Base-by-base conservation (phyloP, 2,888 invertebrate species). In the Hyposoter dolosus region DNA sequence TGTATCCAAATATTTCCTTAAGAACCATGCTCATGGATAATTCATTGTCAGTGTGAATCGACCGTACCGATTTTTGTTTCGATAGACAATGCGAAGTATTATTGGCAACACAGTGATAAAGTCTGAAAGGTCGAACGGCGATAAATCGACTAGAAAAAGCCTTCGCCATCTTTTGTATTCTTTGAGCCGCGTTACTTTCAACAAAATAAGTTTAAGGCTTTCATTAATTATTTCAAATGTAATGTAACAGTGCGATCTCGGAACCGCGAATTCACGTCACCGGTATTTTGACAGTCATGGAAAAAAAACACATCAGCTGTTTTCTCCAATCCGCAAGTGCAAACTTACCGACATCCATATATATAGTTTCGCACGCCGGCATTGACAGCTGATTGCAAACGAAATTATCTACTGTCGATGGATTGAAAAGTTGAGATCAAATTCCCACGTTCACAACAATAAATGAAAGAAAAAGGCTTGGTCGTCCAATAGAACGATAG, bases 1-100 rank as follows among this genome's bases (percentile, higher is more conserved):
- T 93, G 69, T 92, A 92, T 72, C 90, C 88, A 82, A 94, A 93
- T 82, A 94, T 91, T 80, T 93, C 92, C 40, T 90, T 87, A n/a
- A 94, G 88, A 69, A 91, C 89, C 47, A 92, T 88, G n/a, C 89
- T 83, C 43, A 90, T 87, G 3, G 79, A 53, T 5, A 28, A 79
- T 60, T 63, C 15, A 50, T 65, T 56, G 9, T 75, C 43, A 69
- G 45, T 35, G 23, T 65, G 17, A 23, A 40, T 69, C 19, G 23
- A 17, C 47, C 68, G 69, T 15, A 68, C 35, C 9, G 43, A 50
- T 45, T 74, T 50, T n/a, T 77, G 66, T 23, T 66, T 35, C 71
- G 76, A 75, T 40, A 76, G 12, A 35, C 17, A 66, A 65, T 19
- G 47, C 47, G 66, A 28, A n/a, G 56, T 65, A 15, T 43, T 17